Percentiles rank a stretch among this genome's conserved stretches.
Conservation (phyloP, 2,888 invertebrate genomes). For the Oeneis ivallda region DNA sequence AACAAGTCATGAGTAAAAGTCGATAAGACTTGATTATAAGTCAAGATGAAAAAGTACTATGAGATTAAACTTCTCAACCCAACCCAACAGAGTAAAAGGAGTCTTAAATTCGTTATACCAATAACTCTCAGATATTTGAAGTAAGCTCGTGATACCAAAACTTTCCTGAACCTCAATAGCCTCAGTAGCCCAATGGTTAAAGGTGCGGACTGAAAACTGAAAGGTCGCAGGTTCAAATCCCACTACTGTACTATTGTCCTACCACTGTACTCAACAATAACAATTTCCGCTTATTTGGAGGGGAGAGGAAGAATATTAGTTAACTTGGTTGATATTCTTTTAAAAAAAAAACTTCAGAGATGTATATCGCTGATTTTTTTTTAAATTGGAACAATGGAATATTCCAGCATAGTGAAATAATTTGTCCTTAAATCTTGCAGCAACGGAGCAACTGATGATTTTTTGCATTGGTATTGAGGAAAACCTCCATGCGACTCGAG, state of each 20-base stretch:
- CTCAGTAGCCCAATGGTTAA: conserved; percentile 15
- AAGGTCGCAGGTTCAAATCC: no score
- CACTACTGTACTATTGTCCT: no score
- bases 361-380: conserved; percentile 33
- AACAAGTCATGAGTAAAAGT: conserved; percentile 16
- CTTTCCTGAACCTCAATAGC: conserved; percentile 32
- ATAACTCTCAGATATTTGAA: conserved; percentile 42
- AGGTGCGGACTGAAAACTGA: no score
- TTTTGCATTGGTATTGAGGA: no score
- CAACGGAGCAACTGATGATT: no score
- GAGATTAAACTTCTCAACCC: conserved; percentile 38
- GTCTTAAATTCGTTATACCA: conserved; percentile 41
- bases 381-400: conserved; percentile 18
- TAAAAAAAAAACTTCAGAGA: no score
- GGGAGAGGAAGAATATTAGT: no score
- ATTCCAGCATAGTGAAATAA: background rate
- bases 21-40: conserved; percentile 15
- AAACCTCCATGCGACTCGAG: no score
- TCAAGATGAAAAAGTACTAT: conserved; percentile 29
- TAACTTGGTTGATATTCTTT: no score
- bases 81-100: conserved; percentile 36
- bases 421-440: no score
- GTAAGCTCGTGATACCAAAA: conserved; percentile 39
- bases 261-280: no score
- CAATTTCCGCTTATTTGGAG: no score